Base-by-base conservation (phyloP, 30 jellyfish, hydroid and myxozoan genomes). In the Hydractinia symbiolongicarpus region DNA sequence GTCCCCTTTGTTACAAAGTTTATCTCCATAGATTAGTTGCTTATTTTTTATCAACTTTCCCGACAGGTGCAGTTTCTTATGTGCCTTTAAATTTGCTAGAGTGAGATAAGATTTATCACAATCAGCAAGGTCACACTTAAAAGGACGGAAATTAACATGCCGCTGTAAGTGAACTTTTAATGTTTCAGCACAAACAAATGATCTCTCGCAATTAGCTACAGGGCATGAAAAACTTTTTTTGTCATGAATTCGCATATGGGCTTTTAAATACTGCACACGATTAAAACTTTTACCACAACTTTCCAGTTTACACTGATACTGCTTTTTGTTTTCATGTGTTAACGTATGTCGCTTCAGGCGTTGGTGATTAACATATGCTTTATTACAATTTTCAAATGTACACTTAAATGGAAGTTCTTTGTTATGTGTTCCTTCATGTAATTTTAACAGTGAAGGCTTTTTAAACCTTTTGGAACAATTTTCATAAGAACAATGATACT, bases 231-330 rank as follows among this genome's bases (percentile, higher is more conserved):
- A 53, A 11, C 9, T 4, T 50, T 77, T 77, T 61, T 52, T 54
- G 30, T 20, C 53, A 55, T 77, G 85, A 10, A 55, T 77, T 51
- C 85, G 85, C 76, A 55, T 55, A 55, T 77, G 85, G 20, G 79
- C 51, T 9, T 77, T 60, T 61, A 77, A 77, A 56, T 77, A 77
- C 20, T 77, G 62, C 21, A 6, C 6, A 60, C 53, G 60, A 77
- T 77, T 77, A 55, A 77, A 77, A 50, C 55, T 50, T 66, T 55
- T 77, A n/a, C 55, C 85, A 77, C 85, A 77, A 30, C 81, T 55
- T n/a, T 77, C 85, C 5, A 77, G 53, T 54, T 55, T 20, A 77
- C 85, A 77, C 55, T 7, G 7, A 77, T 54, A 77, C 13, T 61
- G 51, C 30, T 55, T 77, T 49, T 77, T 77, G 76, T 77, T 66